Percentiles rank a stretch among this genome's conserved stretches.
These are phyloP conservation scores for Rhynchotus rufescens DNA, from an alignment of 2,797 vertebrate genomes.

Conservation along the genomic window DNA sequence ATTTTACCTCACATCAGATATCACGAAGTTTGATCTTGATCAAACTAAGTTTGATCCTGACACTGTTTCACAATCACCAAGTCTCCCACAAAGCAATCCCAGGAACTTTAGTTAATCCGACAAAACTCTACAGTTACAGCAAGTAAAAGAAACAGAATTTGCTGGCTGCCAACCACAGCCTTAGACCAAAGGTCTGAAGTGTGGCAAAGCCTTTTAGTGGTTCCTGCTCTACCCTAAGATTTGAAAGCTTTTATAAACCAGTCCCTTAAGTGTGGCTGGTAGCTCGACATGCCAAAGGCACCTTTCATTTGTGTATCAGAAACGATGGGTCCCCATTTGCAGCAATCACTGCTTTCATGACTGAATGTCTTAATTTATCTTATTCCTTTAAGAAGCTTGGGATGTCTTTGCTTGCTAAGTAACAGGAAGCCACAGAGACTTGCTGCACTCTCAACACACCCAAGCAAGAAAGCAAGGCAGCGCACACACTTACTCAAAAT, in stretches of 20 bases:
- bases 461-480: slow-evolving; percentile 22
- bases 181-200: neutral
- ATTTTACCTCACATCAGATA: neutral
- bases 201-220: neutral
- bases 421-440: neutral
- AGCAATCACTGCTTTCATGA: neutral
- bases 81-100: neutral
- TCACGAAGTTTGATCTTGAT: neutral
- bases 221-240: neutral
- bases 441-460: neutral
- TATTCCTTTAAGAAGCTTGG: neutral
- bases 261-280: neutral
- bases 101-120: neutral
- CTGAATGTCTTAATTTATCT: neutral
- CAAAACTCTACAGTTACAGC: neutral
- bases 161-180: neutral
- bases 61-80: neutral
- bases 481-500: slow-evolving; percentile 91
- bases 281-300: neutral
- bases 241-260: neutral
- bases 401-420: neutral
- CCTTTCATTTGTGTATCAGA: neutral
- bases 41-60: neutral
- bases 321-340: neutral
- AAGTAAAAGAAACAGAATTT: neutral